These are phyloP conservation scores for Momotus momota DNA, from an alignment of 2,797 vertebrate genomes.

Conservation along the genomic window DNA sequence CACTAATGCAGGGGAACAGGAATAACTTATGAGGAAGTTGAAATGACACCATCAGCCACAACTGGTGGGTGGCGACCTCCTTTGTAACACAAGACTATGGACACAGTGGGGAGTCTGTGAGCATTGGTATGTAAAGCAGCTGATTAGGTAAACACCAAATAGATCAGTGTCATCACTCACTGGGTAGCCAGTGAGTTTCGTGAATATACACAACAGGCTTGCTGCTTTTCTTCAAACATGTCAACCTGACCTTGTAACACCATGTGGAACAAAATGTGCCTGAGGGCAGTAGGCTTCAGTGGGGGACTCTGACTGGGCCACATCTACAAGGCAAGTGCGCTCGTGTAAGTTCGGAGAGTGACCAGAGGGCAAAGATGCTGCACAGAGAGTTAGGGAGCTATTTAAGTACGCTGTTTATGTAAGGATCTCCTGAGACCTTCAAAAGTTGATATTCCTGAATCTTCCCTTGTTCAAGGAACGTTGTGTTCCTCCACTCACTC, in stretches of 20 bases:
- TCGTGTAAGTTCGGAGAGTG: rapidly evolving
- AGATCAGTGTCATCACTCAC: background rate
- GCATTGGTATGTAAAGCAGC: background rate
- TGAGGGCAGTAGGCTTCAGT: background rate
- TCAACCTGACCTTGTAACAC: background rate
- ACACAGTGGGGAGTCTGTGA: rapidly evolving
- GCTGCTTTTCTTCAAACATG: background rate
- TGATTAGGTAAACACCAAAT: background rate
- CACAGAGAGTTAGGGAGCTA: background rate
- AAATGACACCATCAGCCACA: background rate
- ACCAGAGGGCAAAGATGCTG: background rate
- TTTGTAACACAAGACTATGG: rapidly evolving
- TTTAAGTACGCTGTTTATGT: background rate
- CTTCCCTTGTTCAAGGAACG: background rate
- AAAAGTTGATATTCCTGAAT: background rate
- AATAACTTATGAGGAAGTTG: background rate
- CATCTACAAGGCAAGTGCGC: rapidly evolving
- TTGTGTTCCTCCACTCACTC: background rate
- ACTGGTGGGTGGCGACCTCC: background rate
- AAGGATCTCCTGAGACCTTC: background rate
- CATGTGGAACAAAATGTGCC: background rate
- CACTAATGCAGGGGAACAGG: background rate
- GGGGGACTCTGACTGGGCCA: rapidly evolving
- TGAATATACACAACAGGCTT: background rate
- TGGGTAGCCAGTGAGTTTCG: background rate